A percentile compares a stretch with the other conserved stretches of the same genome.
phyloP scores from a whole-genome alignment of 2,797 vertebrate species.

The Lemur catta region DNA sequence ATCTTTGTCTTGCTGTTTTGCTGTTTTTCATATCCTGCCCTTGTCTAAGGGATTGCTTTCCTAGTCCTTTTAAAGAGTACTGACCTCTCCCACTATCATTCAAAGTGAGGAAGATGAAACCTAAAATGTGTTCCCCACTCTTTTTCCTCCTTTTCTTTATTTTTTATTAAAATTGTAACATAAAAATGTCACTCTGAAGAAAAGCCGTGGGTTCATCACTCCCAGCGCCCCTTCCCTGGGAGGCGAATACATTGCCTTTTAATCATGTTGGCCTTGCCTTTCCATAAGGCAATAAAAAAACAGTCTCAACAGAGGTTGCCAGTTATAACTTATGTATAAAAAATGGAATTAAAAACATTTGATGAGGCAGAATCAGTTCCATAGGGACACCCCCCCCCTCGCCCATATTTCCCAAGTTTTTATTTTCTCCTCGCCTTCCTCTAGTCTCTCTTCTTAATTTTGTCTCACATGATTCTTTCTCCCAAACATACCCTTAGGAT shows the following conservation, averaged over 20 bases:
- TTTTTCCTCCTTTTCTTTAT: conserved; percentile 48
- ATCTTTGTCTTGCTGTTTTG: neutral
- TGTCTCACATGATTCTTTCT: conserved; percentile 46
- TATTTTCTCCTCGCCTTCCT: conserved; percentile 40
- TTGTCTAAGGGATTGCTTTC: neutral
- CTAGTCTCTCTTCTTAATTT: conserved; percentile 60
- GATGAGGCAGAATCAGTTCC: conserved; percentile 59
- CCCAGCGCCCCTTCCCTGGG: conserved; percentile 61
- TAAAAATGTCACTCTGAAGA: conserved; percentile 71
- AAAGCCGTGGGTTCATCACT: conserved; percentile 58
- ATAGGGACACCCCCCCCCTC: conserved; percentile 48
- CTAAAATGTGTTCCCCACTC: conserved; percentile 22
- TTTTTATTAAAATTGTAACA: conserved; percentile 76
- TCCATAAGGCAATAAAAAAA: conserved; percentile 72
- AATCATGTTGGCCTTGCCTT: conserved; percentile 68
- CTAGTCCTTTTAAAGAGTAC: conserved; percentile 12
- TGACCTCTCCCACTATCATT: conserved; percentile 10
- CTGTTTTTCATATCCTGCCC: conserved; percentile 38
- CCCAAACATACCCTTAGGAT: conserved; percentile 31
- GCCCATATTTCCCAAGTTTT: conserved; percentile 61
- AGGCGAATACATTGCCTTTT: conserved; percentile 63
- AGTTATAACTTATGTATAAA: conserved; percentile 74
- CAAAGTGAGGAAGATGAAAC: conserved; percentile 43
- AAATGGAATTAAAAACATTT: conserved; percentile 69
- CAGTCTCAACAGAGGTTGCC: conserved; percentile 69